Conservation (phyloP, 2,888 invertebrate species). For the Caenorhabditis plicata region DNA sequence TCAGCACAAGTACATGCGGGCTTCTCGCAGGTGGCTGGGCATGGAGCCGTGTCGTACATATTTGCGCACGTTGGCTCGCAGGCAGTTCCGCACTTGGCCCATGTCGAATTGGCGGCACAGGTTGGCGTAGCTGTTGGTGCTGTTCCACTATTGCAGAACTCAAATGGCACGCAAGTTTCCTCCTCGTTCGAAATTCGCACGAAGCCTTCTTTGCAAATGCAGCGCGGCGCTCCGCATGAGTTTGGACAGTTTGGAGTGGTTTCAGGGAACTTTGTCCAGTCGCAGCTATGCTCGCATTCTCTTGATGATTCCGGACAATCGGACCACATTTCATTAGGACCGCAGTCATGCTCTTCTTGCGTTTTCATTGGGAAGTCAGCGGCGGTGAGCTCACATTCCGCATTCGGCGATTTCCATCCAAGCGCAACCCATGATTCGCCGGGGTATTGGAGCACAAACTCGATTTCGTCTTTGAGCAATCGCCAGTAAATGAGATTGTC, state of each 20-base stretch:
- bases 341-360: slow-evolving; percentile 39
- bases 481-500: slow-evolving; percentile 81
- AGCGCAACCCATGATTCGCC: slow-evolving; percentile 83
- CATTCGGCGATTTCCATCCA: slow-evolving; percentile 81
- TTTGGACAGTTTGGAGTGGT: slow-evolving; percentile 48
- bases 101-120: slow-evolving; percentile 58
- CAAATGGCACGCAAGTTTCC: slow-evolving; percentile 59
- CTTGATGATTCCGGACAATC: slow-evolving; percentile 59
- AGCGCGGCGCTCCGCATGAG: slow-evolving; percentile 36
- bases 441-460: slow-evolving; percentile 83
- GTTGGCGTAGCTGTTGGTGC: no score
- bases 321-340: slow-evolving; percentile 56
- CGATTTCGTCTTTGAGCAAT: slow-evolving; percentile 75
- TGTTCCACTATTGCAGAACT: slow-evolving; percentile 55
- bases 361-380: slow-evolving; percentile 10
- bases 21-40: slow-evolving; percentile 55
- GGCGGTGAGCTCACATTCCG: slow-evolving; percentile 24
- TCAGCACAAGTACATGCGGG: slow-evolving; percentile 63
- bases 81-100: slow-evolving; percentile 62
- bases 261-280: slow-evolving; percentile 60
- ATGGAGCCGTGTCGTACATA: slow-evolving; percentile 61
- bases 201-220: slow-evolving; percentile 55
- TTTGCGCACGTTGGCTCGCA: slow-evolving; percentile 61
- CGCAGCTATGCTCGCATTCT: slow-evolving; percentile 61
- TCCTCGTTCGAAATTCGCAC: slow-evolving; percentile 54